Conservation (phyloP, 2,797 vertebrate genomes). For the Paratrypauchen microcephalus region DNA sequence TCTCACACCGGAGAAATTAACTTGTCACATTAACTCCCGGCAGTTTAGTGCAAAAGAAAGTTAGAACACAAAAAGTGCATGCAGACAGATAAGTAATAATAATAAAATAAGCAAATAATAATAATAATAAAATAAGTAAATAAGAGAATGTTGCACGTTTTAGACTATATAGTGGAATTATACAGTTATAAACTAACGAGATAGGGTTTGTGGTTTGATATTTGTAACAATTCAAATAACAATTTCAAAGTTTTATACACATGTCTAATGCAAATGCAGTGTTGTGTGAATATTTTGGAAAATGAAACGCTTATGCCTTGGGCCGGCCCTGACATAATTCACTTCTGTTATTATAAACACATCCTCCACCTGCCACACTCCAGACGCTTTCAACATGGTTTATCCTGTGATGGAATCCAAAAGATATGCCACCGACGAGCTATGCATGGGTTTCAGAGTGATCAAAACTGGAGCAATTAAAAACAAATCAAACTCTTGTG, state of each 20-base stretch:
- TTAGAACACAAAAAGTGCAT: no score
- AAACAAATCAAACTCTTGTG: background rate
- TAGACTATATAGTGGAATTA: no score
- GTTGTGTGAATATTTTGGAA: background rate
- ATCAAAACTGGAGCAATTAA: background rate
- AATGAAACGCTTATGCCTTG: no score
- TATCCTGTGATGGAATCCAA: background rate
- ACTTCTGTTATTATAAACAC: slow-evolving; percentile 8
- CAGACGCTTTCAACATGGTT: slow-evolving; percentile 3
- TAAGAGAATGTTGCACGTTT: no score
- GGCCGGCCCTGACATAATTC: no score
- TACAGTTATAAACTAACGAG: no score
- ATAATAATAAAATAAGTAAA: no score
- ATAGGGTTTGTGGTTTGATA: background rate
- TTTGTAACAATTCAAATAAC: background rate
- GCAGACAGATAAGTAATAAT: no score
- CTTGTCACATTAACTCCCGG: no score
- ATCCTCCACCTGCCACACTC: slow-evolving; percentile 4
- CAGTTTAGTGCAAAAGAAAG: no score
- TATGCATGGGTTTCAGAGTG: background rate
- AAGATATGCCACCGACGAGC: background rate
- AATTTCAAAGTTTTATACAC: background rate
- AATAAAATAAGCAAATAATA: no score
- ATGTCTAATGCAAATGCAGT: background rate
- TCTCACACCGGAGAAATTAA: no score